These are phyloP conservation scores for Xenotilapia flavipinnis DNA, from an alignment of 2,113 vertebrate genomes.

Conservation along the genomic window DNA sequence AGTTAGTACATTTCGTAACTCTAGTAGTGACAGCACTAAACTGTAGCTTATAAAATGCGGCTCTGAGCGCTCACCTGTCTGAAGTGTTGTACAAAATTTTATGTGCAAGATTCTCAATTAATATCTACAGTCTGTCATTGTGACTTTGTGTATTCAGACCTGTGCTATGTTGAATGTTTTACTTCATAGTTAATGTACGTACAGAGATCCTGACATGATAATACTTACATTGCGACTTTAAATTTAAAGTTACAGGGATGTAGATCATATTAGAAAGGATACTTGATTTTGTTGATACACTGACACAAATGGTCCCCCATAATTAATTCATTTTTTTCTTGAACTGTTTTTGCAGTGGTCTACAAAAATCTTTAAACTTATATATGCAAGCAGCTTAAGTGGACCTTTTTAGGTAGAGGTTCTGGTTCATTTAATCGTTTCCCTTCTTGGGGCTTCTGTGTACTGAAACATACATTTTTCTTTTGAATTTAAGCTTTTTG, in stretches of 20 bases:
- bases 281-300: background rate
- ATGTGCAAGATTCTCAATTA: background rate
- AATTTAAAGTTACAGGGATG: background rate
- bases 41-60: background rate
- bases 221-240: fast-evolving
- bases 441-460: background rate
- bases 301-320: background rate
- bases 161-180: background rate
- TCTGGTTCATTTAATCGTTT: background rate
- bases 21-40: background rate
- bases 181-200: background rate
- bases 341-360: background rate
- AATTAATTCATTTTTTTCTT: background rate
- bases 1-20: background rate
- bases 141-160: background rate
- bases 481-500: background rate
- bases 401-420: background rate
- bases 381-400: background rate
- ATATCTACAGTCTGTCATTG: background rate
- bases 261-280: background rate
- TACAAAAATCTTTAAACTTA: background rate
- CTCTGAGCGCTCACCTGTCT: background rate
- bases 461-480: background rate
- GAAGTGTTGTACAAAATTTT: background rate
- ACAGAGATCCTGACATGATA: background rate